Evolutionary conservation across 2,888 invertebrate species (phyloP), one percentile per base, ranked within the genome.

Genomic region (Nymphalis urticae): DNA sequence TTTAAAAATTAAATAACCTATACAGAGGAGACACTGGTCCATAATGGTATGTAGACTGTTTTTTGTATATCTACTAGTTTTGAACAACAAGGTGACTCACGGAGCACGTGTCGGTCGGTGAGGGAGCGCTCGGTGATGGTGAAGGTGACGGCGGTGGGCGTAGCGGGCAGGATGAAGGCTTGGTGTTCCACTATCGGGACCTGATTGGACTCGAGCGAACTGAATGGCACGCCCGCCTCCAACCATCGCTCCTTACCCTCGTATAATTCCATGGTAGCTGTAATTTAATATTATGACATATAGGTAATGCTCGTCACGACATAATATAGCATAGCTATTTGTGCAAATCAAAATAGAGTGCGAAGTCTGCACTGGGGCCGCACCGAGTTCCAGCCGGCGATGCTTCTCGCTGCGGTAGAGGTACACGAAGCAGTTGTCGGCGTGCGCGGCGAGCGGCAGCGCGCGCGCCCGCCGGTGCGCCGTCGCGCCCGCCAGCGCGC

Each of bases 401-500:
- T 96, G 96, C 87, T 98, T 98, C 81, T 98, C 98, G 87, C 97
- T 99, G 91, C 96, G 97, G 88, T 97, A 98, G 50, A 97, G 94
- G 88, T 99, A 99, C 74, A 98, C 97, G 60, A 99, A 87, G 97
- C 98, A 98, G 93, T 99, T 98, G 89, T 99, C 99, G 0, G 98
- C 97, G 90, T 99, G 99, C 17, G 99, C 96, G 16, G 90, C 90
- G 1, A 87, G 96, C 21, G 98, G 93, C 5, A 98, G 97, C 13
- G 96, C 97, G 62, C 95, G 94, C 60, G 97, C 97, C 79, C 97
- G 95, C 70, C 97, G 96, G 87, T 99, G 98, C 72, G 95, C 94
- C 76, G 96, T 95, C 48, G 97, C 96, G 83, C 96, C 96, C 62
- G 98, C 94, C 73, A 99, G 94, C 27, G 96, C 94, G 61, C 99